Evolutionary conservation across 1,140 invertebrate genomes (phyloP).

Genomic region (Hirudo medicinalis): DNA sequence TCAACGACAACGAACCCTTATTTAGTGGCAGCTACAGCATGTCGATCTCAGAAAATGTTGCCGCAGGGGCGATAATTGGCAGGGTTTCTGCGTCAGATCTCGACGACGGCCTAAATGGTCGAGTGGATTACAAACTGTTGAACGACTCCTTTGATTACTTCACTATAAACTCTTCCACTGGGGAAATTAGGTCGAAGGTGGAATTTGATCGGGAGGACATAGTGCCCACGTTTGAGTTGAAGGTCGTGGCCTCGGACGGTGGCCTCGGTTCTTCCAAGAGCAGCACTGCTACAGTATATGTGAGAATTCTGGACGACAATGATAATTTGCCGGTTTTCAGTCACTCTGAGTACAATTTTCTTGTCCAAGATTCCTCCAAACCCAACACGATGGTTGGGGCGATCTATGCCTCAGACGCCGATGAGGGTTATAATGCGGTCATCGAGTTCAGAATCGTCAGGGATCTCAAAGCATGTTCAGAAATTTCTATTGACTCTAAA

Average conservation of each 20-base stretch:
- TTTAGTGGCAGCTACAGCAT: too few relatives aligned
- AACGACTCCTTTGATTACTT: background rate
- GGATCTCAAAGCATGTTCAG: too few relatives aligned
- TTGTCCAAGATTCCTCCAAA: constrained; percentile 11
- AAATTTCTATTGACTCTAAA: too few relatives aligned
- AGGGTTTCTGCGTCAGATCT: too few relatives aligned
- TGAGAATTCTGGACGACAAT: constrained; percentile 41
- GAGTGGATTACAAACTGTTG: background rate
- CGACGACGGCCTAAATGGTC: too few relatives aligned
- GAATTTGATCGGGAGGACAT: constrained; percentile 24
- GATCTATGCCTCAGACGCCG: too few relatives aligned
- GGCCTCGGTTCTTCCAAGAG: too few relatives aligned
- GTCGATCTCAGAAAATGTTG: too few relatives aligned
- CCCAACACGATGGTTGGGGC: constrained; percentile 6
- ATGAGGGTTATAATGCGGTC: too few relatives aligned
- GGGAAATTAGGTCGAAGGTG: background rate
- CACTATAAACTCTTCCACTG: background rate
- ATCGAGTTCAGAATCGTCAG: too few relatives aligned
- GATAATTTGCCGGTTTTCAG: constrained; percentile 18
- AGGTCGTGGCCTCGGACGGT: constrained; percentile 41
- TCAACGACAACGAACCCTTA: background rate
- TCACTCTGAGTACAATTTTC: constrained; percentile 5
- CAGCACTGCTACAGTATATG: constrained; percentile 63
- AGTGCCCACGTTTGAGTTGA: constrained; percentile 16
- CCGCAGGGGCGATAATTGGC: too few relatives aligned